Base-by-base conservation (phyloP, 2,888 invertebrate genomes). In the Ormia ochracea region DNA sequence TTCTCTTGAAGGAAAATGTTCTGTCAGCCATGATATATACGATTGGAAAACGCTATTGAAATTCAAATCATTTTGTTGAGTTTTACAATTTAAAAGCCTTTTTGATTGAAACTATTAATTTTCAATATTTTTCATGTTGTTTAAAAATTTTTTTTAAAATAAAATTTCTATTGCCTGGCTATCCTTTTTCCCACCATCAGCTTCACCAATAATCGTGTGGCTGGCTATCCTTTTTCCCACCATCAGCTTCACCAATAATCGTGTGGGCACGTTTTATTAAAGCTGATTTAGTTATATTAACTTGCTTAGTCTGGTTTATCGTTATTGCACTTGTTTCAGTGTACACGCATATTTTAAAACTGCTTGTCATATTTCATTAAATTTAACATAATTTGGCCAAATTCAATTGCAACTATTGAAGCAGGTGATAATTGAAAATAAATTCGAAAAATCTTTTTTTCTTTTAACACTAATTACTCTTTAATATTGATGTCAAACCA, bases 341-440 rank as follows among this genome's bases (percentile, higher is more conserved):
- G 6, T 28, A 28, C 12, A 9, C 5, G 7, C 3, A 23, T 31
- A 33, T 52, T 52, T 63, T n/a, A 17, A 72, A 73, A 56, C 63
- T 5, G 45, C 54, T 56, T 73, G 63, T 65, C 63, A 56, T 45
- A 73, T 45, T 56, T 48, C 45, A 45, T 72, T 72, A 61, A 52
- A 28, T 21, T 41, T 4, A 9, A 52, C 33, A 17, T 5, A 4
- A 72, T 31, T 61, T 72, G 7, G 21, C 17, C 41, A 52, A 36
- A 26, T 63, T 41, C 9, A 41, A 72, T 41, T 38, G 5, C 12
- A 56, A 56, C 19, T 56, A 45, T 45, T 52, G 17, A 43, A 63
- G 21, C 17, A 48, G 28, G 6, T 48, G 33, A 70, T 59, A 70
- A 50, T 41, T 59, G 41, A 14, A 41, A 54, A 43, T 61, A 31